Evolutionary conservation across 2,888 invertebrate species (phyloP).

Genomic region (Limnephilus auricula): DNA sequence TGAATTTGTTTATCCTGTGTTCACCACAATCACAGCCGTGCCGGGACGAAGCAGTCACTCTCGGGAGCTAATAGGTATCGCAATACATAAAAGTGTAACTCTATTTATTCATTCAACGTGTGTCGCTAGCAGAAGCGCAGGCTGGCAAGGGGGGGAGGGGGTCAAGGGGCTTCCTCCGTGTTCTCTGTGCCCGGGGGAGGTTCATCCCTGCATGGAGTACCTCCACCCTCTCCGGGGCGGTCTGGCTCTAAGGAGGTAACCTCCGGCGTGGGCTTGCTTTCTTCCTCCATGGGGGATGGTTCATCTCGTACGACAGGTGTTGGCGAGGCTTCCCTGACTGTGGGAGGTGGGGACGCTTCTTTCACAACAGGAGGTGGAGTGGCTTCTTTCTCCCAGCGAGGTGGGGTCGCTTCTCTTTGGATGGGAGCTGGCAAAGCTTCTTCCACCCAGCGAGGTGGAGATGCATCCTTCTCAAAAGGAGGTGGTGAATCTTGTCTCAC

Average conservation of each 20-base stretch:
- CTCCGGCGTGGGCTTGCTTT: neutral
- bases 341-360: neutral
- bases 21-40: constrained; percentile 65
- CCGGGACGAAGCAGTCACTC: constrained; percentile 52
- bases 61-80: constrained; percentile 22
- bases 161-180: constrained; percentile 59
- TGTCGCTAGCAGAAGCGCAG: constrained; percentile 57
- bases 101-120: constrained; percentile 64
- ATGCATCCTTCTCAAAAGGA: neutral
- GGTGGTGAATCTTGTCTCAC: neutral
- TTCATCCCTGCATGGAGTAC: constrained; percentile 64
- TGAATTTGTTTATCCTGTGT: constrained; percentile 64
- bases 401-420: neutral
- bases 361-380: neutral
- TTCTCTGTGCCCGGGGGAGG: constrained; percentile 43
- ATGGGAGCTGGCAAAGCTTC: neutral
- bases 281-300: neutral
- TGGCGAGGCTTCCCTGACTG: neutral
- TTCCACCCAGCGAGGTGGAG: neutral
- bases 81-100: constrained; percentile 32
- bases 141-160: constrained; percentile 58
- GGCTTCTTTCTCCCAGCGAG: neutral
- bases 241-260: constrained; percentile 2
- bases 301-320: neutral
- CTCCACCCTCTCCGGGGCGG: constrained; percentile 59